These are phyloP conservation scores for Callimico goeldii DNA, from an alignment of 2,797 vertebrate genomes.

Conservation along the genomic window DNA sequence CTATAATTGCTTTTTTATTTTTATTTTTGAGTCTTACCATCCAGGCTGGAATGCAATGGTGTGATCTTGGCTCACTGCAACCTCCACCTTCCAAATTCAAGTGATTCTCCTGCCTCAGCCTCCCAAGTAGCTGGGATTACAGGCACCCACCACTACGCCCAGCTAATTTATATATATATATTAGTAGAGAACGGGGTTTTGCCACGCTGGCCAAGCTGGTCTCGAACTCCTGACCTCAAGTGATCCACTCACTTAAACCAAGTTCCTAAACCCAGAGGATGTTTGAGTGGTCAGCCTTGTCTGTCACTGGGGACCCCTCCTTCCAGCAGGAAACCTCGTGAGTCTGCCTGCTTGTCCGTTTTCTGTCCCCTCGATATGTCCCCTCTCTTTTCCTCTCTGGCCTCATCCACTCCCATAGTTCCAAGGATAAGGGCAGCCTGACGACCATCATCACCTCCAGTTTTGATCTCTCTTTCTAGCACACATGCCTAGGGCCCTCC, in stretches of 20 bases:
- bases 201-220: background rate
- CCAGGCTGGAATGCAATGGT: too few relatives aligned
- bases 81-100: too few relatives aligned
- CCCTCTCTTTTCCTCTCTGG: background rate
- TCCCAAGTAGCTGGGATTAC: too few relatives aligned
- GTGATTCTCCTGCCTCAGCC: too few relatives aligned
- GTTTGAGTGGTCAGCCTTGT: background rate
- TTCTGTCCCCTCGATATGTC: background rate
- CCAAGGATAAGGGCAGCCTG: background rate
- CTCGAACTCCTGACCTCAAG: background rate
- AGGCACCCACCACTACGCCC: too few relatives aligned
- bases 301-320: background rate
- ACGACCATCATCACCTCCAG: background rate
- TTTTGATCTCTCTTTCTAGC: background rate
- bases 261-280: background rate
- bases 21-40: too few relatives aligned
- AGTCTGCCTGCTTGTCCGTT: background rate
- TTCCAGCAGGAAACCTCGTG: background rate
- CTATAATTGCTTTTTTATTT: too few relatives aligned
- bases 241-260: background rate
- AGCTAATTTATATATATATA: too few relatives aligned
- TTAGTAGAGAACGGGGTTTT: background rate
- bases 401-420: background rate
- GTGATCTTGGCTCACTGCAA: too few relatives aligned
- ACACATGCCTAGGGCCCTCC: rapidly evolving